Percentiles rank a stretch among this genome's conserved stretches.
phyloP scores from a whole-genome alignment of 2,797 vertebrate genomes.

The Danio choprae region DNA sequence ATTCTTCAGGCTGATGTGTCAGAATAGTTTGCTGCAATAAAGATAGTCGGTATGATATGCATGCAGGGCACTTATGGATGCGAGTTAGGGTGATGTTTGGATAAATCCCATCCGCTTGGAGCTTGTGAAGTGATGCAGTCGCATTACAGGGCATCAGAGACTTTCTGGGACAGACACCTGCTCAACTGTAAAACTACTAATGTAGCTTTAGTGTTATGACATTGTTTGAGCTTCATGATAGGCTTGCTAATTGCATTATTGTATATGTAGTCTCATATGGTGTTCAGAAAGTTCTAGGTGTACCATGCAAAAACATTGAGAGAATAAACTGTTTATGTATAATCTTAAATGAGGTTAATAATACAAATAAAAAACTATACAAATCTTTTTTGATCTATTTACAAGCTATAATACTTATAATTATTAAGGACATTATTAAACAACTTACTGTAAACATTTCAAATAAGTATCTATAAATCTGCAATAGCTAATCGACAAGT shows the following conservation, averaged over 20 bases:
- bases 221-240: not conserved
- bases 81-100: not conserved
- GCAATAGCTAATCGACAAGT: too few species aligned
- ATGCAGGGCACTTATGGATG: slow-evolving; percentile 3
- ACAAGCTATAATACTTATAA: too few species aligned
- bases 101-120: slow-evolving; percentile 20
- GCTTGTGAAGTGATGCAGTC: slow-evolving; percentile 13
- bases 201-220: slow-evolving; percentile 3
- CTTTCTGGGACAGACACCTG: slow-evolving; percentile 19
- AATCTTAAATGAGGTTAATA: too few species aligned
- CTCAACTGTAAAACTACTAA: slow-evolving; percentile 23
- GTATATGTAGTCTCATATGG: not conserved
- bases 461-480: too few species aligned
- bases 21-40: slow-evolving; percentile 19
- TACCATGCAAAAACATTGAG: not conserved
- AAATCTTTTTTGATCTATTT: too few species aligned
- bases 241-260: not conserved
- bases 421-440: too few species aligned
- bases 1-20: slow-evolving; percentile 36
- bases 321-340: not conserved
- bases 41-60: not conserved
- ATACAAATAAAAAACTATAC: too few species aligned
- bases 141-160: slow-evolving; percentile 16
- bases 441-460: too few species aligned
- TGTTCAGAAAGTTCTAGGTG: not conserved